Evolutionary conservation across 2,113 vertebrate genomes (phyloP), one percentile per base, ranked within the genome.

Genomic region (Labeo rohita): DNA sequence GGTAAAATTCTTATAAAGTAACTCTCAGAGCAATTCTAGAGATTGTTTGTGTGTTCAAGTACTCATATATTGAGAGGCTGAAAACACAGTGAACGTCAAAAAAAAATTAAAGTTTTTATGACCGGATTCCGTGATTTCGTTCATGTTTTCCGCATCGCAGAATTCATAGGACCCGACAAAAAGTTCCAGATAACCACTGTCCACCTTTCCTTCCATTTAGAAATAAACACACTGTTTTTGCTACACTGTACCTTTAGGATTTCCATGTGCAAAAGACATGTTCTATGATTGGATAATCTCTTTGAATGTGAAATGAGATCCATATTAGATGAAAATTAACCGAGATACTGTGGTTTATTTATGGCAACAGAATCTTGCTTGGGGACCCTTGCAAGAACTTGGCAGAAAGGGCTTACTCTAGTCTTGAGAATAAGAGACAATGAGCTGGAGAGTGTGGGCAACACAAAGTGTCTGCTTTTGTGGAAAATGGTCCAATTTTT

Each of bases 371-470:
- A 47, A 65, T 80, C 56, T 34, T 49, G 61, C 79, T 80, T 23
- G 12, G 43, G 59, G 59, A 80, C 79, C n/a, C 39, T 23, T 49
- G 59, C 43, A 34, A 80, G 12, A 65, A 49, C n/a, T 49, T 65
- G 59, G 79, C 79, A 49, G 43, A n/a, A 65, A 80, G 59, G 59
- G 12, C 79, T 80, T 49, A 80, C 54, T 80, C 36, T n/a, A 65
- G 43, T 12, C 56, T 80, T 47, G 78, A 80, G 11, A 80, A 80
- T 16, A 45, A 21, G 9, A 61, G 56, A 80, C 43, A 47, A 80
- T 80, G 59, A 80, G 70, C 78, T 81, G 61, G 77, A 84, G 86
- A 86, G 75, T 66, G 84, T 66, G 84, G 70, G 52, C 34, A 52
- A 80, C n/a, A 65, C 45, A 47, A 65, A 80, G 59, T 80, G 79